Base-by-base conservation (phyloP, 2,113 vertebrate species). In the Channa argus region DNA sequence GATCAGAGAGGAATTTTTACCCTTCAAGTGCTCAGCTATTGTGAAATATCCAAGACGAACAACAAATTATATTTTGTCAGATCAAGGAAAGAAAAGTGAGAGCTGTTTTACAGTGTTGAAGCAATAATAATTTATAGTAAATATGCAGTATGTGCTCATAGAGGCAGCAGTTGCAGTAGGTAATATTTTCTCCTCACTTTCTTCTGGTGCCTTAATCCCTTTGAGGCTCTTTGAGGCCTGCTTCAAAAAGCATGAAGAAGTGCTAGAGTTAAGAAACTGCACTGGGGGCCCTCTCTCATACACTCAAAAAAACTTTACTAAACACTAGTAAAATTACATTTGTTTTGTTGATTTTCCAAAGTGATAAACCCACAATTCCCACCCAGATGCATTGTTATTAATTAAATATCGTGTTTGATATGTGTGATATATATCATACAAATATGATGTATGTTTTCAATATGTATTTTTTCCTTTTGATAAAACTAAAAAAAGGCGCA, bases 191-290 rank as follows among this genome's bases (percentile, higher is more conserved):
- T 13, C 38, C 33, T 10, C 1, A 36, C 34, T 46, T 36, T 38
- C 37, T 6, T 50, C 33, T 34, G 34, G 13, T 61, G 36, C 24
- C 24, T 24, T n/a, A 7, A 37, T 61, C 43, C 54, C 55, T 61
- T 53, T 47, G 68, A 47, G 41, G 61, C 46, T 71, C 49, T 72
- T 24, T 66, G 41, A 64, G 39, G 7, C 47, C 54, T 62, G 41
- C 54, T 36, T 55, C 51, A 10, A 5, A 33, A 15, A 13, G 4
- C 68, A 65, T 14, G 15, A 5, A 43, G 13, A 54, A 54, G 15
- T 37, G 49, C 52, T 60, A 36, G 9, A 49, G 43, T 43, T 8
- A 2, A 53, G 15, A 34, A 66, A 55, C 64, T 49, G 37, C 38
- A 37, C 8, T 39, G 14, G 7, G 63, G 14, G 6, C 55, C 2